Evolutionary conservation across 2,888 invertebrate genomes (phyloP), one percentile per base, ranked within the genome.

Genomic region (Danaus chrysippus): DNA sequence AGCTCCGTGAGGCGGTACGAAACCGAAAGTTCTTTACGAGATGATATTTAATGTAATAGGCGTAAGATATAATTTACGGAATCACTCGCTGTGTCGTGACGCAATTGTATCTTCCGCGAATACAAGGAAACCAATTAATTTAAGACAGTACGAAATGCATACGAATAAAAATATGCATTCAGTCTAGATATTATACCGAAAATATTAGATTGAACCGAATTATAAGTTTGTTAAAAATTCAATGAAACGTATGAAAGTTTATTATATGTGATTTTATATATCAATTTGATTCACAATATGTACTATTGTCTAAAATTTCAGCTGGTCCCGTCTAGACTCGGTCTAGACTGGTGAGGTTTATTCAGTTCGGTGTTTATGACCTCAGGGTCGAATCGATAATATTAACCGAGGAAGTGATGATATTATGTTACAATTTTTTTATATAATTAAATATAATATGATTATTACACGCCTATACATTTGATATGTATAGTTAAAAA

Each of bases 281-380:
- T 42, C 11, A 56, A 56, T 19, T 44, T 56, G 43, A 19, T 53
- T 46, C 52, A 55, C 34, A 54, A 55, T 61, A 17, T 34, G 23
- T 34, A 34, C 23, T 34, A 34, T 43, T 56, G 56, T 64, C 58
- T 56, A 54, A 56, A 55, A 58, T 63, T 66, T 73, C 68, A 75
- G 73, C 79, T 79, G 49, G 43, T 43, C 63, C 69, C 72, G 88
- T 88, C 88, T 87, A 88, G 88, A 87, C 87, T 68, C 10, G 63
- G 88, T 87, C 88, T 88, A 88, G 87, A 86, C 87, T 65, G 65
- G 71, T 71, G 54, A 61, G 56, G 61, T 63, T 62, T 68, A 67
- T 62, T 68, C 52, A 66, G 58, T 65, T 64, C 70, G 68, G 63
- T 71, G 70, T 73, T 71, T 74, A 72, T 70, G 73, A 73, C 68